Evolutionary conservation across 1,140 invertebrate species (phyloP).

Genomic region (Drosophila subpulchrella): DNA sequence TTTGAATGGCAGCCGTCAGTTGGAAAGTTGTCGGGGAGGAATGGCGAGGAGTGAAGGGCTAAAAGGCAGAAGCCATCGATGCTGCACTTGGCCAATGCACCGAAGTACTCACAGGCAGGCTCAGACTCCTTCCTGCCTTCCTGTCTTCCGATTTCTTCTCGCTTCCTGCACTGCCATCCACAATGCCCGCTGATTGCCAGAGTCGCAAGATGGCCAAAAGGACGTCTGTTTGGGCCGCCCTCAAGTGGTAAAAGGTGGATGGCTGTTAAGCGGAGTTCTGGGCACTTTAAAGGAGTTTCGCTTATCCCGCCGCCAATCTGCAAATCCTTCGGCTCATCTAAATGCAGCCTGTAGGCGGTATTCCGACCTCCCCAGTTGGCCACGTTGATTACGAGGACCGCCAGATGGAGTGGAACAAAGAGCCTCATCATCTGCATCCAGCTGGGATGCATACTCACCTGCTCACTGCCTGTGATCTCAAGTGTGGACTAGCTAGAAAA

Average conservation of each 20-base stretch:
- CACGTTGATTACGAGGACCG: slow-evolving; percentile 60
- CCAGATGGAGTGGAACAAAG: slow-evolving; percentile 37
- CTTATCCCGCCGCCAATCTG: slow-evolving; percentile 18
- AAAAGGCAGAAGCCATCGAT: slow-evolving; percentile 41
- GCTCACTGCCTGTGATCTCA: slow-evolving; percentile 35
- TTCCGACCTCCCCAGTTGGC: slow-evolving; percentile 16
- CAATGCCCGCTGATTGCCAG: slow-evolving; percentile 72
- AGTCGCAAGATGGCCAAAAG: slow-evolving; percentile 23
- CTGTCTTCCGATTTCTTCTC: slow-evolving; percentile 1
- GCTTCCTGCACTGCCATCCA: slow-evolving; percentile 25
- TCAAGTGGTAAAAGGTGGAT: slow-evolving; percentile 33
- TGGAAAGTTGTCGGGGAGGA: slow-evolving; percentile 23
- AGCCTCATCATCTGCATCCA: slow-evolving; percentile 48
- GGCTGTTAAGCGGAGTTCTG: slow-evolving; percentile 22
- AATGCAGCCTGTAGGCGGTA: slow-evolving; percentile 34
- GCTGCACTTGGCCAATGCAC: slow-evolving; percentile 56
- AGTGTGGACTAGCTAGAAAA: slow-evolving; percentile 47
- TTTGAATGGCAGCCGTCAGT: slow-evolving; percentile 57
- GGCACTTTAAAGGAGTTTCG: slow-evolving; percentile 19
- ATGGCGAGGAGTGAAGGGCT: slow-evolving; percentile 4
- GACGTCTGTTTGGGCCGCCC: slow-evolving; percentile 7
- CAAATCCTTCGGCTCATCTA: slow-evolving; percentile 50
- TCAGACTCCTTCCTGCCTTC: slow-evolving; percentile 23
- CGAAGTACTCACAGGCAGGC: slow-evolving; percentile 38
- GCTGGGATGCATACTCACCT: slow-evolving; percentile 57